These are phyloP conservation scores for Eupsittula cactorum DNA, from an alignment of 2,113 vertebrate species.

Conservation along the genomic window DNA sequence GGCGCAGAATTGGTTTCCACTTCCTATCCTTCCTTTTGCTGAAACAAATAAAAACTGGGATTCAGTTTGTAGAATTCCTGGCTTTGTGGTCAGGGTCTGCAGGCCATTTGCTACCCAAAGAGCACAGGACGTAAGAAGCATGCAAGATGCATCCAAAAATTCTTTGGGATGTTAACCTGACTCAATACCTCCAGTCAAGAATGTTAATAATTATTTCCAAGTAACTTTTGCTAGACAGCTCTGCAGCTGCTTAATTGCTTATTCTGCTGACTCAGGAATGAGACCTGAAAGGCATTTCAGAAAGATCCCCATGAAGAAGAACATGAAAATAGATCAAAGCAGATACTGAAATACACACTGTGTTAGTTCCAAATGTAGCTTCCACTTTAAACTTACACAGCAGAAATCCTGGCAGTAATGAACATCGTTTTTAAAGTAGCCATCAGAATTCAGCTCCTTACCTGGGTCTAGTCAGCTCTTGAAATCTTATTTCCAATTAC, in stretches of 20 bases:
- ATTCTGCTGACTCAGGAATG: constrained; percentile 21
- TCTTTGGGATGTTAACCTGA: constrained; percentile 20
- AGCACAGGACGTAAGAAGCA: neutral
- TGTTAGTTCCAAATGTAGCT: neutral
- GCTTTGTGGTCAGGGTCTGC: neutral
- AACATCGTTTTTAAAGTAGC: neutral
- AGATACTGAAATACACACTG: neutral
- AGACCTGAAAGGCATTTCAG: constrained; percentile 11
- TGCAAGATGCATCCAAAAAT: neutral
- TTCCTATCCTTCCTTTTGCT: constrained; percentile 28
- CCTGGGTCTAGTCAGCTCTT: neutral
- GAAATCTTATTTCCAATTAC: neutral
- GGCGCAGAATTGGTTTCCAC: constrained; percentile 36
- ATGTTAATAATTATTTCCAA: constrained; percentile 44
- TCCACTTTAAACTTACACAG: neutral
- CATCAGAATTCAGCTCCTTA: neutral
- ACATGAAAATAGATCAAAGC: constrained; percentile 10
- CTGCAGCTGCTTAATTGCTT: neutral
- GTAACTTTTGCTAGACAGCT: constrained; percentile 2
- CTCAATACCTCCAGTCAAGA: constrained; percentile 14
- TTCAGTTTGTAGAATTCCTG: neutral
- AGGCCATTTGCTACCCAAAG: neutral
- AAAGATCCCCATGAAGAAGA: constrained; percentile 1
- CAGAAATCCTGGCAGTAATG: neutral
- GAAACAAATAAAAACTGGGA: constrained; percentile 25